Base-by-base conservation (phyloP, 2,888 invertebrate genomes). In the Harpalus rubripes region DNA sequence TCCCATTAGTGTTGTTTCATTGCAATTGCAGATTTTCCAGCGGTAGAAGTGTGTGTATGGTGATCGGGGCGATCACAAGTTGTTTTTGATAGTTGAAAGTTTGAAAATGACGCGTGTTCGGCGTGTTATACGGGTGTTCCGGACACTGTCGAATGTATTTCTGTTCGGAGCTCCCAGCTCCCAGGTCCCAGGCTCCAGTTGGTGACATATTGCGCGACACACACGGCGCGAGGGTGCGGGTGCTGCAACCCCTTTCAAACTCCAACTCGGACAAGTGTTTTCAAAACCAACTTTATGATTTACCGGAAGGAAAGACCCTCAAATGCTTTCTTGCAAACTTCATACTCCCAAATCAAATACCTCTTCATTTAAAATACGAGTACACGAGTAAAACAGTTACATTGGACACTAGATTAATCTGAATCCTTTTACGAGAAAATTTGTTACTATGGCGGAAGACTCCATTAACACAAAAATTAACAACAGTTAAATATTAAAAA, bases 241-340 rank as follows among this genome's bases (percentile, higher is more conserved):
- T 52, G 44, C 4, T 52, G 3, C 10, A 52, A 52, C 44, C 44
- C 44, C 44, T 52, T 52, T 52, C 44, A 52, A 52, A 52, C 44
- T 52, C 44, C 44, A 52, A 52, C 44, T 10, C 44, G 44, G 44
- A 52, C 44, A 52, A 52, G 44, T 52, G 44, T 52, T 52, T 52
- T 52, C 44, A 52, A 52, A 52, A 52, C 44, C 44, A 52, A 52
- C 44, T 52, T 52, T 52, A 52, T 52, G 44, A 52, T 52, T 52
- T 52, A 52, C 44, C 44, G 44, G 12, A 52, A 32, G 32, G 32
- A 32, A 32, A 32, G 32, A 52, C 44, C 44, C 44, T 52, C 44
- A 8, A 52, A 32, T 32, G 44, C 44, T 52, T 52, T 52, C 44
- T 52, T 52, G 44, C 44, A 52, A 52, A 52, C 44, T 52, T 52